Conservation (phyloP, 2,888 invertebrate genomes). For the Watsonalla cultraria region DNA sequence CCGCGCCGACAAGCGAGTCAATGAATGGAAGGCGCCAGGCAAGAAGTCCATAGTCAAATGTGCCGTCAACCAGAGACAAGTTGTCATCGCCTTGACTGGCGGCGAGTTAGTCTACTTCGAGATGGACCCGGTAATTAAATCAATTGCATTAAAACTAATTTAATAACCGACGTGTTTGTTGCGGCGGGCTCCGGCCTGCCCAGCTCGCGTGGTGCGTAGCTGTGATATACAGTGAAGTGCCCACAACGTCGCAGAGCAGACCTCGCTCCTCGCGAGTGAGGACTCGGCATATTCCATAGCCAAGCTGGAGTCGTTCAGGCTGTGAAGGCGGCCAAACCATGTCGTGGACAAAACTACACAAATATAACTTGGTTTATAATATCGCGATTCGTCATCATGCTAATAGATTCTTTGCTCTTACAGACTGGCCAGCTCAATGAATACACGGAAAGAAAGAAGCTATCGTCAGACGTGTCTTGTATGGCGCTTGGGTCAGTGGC, state of each 20-base stretch:
- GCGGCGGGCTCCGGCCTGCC: slow-evolving; percentile 43
- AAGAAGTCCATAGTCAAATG: slow-evolving; percentile 98
- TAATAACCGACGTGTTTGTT: slow-evolving; percentile 55
- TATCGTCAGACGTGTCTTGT: slow-evolving; percentile 98
- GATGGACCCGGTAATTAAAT: slow-evolving; percentile 94
- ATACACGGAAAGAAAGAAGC: slow-evolving; percentile 97
- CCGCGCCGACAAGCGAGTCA: slow-evolving; percentile 97
- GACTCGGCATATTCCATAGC: slow-evolving; percentile 86
- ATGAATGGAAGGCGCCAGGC: slow-evolving; percentile 99
- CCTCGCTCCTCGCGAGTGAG: slow-evolving; percentile 72
- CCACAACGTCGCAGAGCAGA: slow-evolving; percentile 83
- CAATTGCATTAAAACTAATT: not conserved
- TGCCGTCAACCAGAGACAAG: slow-evolving; percentile 98
- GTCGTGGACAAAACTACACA: slow-evolving; percentile 74
- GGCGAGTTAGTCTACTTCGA: slow-evolving; percentile 99
- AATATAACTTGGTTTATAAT: slow-evolving; percentile 4
- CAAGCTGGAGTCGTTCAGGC: slow-evolving; percentile 84
- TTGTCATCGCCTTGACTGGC: slow-evolving; percentile 97
- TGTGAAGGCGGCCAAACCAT: slow-evolving; percentile 85
- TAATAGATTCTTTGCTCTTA: slow-evolving; percentile 31
- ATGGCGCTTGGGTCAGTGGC: slow-evolving; percentile 98
- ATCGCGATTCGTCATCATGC: not conserved
- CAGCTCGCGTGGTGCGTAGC: slow-evolving; percentile 69
- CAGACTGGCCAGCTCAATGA: slow-evolving; percentile 99
- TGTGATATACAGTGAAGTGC: slow-evolving; percentile 72